phyloP scores from a whole-genome alignment of 1,140 invertebrate genomes.

The Sycophila sp. region DNA sequence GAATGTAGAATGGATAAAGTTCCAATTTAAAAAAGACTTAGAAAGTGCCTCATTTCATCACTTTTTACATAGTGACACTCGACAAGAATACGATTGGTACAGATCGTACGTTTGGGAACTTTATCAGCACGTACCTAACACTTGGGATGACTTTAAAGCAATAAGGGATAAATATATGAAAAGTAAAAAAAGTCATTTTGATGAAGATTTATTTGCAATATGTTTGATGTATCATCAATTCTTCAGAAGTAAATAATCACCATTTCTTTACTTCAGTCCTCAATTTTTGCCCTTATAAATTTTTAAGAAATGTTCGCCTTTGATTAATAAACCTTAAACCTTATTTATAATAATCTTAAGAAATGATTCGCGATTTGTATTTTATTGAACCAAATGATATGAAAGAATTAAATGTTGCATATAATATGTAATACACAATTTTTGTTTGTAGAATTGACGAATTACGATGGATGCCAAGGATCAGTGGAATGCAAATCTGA shows the following conservation, averaged over 20 bases:
- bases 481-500: no score
- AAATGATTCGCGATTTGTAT: no score
- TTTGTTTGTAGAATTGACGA: no score
- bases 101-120: neutral
- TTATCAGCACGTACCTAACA: neutral
- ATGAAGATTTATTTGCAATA: neutral
- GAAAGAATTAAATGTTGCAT: no score
- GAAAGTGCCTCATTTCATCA: neutral
- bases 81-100: neutral
- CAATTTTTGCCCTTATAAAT: no score
- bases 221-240: slow-evolving; percentile 14
- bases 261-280: no score
- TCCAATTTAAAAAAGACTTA: slow-evolving; percentile 3
- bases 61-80: neutral
- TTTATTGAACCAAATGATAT: no score
- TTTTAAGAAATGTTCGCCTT: no score
- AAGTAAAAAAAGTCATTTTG: neutral
- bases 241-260: slow-evolving; percentile 14
- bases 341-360: no score
- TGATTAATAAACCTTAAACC: no score
- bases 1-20: neutral
- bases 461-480: no score
- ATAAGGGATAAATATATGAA: neutral
- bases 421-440: no score
- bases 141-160: neutral